Base-by-base conservation (phyloP, 2,888 invertebrate species). In the Esperia sulphurella region DNA sequence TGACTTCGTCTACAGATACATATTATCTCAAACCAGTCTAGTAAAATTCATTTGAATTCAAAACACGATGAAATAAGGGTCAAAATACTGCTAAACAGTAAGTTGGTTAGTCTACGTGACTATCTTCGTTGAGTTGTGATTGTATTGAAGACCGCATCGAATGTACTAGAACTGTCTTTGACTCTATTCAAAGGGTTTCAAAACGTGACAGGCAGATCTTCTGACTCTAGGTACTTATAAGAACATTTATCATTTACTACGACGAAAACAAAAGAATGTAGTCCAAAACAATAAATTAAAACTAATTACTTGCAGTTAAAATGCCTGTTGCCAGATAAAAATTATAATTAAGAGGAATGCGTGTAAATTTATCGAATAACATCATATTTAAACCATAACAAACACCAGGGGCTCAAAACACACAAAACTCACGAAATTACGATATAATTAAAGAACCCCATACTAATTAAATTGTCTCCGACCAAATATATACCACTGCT, bases 391-490 rank as follows among this genome's bases (percentile, higher is more conserved):
- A 53, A 65, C 51, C 56, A 53, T 57, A 63, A 59, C 54, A 58
- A 62, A 59, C 52, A 48, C 46, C 45, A 47, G 51, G 62, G 57
- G 55, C 51, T 44, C 52, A 35, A 45, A 55, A 53, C 57, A 53
- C 65, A 69, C 59, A 58, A 60, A 68, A 67, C 60, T 58, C 54
- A 55, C 60, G 55, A 64, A 71, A 71, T 72, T 68, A 71, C 63
- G 57, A 62, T 54, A 62, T 65, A 71, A 72, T 75, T 74, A 71
- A 66, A 65, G 60, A 65, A 59, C 63, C 64, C 65, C 60, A 63
- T 68, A 56, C 59, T 65, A 71, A 76, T 75, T 69, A 69, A 72
- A 69, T 65, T 61, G 63, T 65, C 59, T 62, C 54, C 61, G 54
- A 60, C 48, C 58, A 49, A 59, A 53, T 62, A 53, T 54, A 55